Percentiles rank a stretch among this genome's conserved stretches.
Conservation (phyloP, 2,888 invertebrate genomes). For the Epinotia nisella region DNA sequence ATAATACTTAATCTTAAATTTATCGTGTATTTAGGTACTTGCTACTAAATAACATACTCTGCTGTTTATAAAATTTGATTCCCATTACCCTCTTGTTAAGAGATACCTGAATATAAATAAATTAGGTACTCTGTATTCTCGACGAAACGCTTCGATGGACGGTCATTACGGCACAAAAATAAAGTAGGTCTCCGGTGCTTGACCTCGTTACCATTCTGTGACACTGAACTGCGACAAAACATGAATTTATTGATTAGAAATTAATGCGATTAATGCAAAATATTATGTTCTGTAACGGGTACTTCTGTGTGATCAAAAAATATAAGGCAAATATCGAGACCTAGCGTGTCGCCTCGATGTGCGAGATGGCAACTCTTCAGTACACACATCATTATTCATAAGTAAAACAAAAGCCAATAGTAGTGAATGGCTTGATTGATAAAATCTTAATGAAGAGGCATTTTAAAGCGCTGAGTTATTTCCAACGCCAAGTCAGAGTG, state of each 20-base stretch:
- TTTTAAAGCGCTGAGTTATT: slow-evolving; percentile 33
- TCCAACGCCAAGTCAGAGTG: slow-evolving; percentile 30
- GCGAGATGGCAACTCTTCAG: no score
- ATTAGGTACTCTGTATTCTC: slow-evolving; percentile 7
- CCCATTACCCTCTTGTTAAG: not conserved
- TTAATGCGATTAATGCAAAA: not conserved
- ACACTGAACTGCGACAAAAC: slow-evolving; percentile 28
- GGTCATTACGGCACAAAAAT: slow-evolving; percentile 39
- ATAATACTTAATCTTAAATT: no score
- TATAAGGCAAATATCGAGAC: not conserved
- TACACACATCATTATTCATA: not conserved
- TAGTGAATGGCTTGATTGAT: slow-evolving; percentile 8
- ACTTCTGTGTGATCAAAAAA: not conserved
- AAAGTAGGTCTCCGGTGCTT: slow-evolving; percentile 41
- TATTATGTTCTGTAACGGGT: no score
- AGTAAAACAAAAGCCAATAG: not conserved
- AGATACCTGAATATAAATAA: slow-evolving; percentile 12
- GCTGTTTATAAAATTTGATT: slow-evolving; percentile 3
- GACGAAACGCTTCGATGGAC: slow-evolving; percentile 36
- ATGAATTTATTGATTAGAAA: slow-evolving; percentile 1
- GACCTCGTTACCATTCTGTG: slow-evolving; percentile 41
- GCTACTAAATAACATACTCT: not conserved
- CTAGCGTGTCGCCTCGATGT: no score
- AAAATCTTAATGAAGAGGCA: slow-evolving; percentile 29
- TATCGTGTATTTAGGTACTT: not conserved